These are phyloP conservation scores for Zapornia atra DNA, from an alignment of 2,113 vertebrate genomes.

Conservation along the genomic window DNA sequence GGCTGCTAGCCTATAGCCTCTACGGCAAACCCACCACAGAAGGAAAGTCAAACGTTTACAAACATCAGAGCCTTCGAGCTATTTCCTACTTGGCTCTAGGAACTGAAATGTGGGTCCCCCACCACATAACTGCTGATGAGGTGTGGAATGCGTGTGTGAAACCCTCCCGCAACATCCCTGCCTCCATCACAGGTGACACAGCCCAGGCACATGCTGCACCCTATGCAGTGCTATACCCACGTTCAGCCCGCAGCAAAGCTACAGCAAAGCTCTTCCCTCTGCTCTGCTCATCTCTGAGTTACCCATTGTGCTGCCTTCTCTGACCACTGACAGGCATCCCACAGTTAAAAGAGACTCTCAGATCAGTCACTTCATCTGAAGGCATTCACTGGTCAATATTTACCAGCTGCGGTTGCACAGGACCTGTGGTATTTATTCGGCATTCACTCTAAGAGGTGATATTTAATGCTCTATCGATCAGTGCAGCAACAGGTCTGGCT, in stretches of 20 bases:
- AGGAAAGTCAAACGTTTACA: neutral
- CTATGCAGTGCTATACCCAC: rapidly evolving
- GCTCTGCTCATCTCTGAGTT: neutral
- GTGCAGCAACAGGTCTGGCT: neutral
- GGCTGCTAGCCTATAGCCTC: neutral
- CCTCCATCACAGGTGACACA: rapidly evolving
- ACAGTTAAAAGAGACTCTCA: neutral
- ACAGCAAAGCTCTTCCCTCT: neutral
- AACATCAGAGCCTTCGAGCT: neutral
- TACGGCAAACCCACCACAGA: neutral
- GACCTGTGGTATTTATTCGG: neutral
- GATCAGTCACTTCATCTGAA: neutral
- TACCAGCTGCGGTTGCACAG: neutral
- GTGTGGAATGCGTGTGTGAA: neutral
- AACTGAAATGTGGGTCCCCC: neutral
- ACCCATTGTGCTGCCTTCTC: neutral
- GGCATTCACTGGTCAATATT: neutral
- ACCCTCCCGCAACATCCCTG: neutral
- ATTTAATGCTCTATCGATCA: neutral
- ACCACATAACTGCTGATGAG: too few relatives aligned
- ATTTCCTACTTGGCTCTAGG: rapidly evolving
- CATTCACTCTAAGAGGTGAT: neutral
- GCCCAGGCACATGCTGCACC: neutral
- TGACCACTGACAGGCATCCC: neutral
- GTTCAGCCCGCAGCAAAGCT: neutral